Percentiles rank a stretch among this genome's conserved stretches.
These are phyloP conservation scores for Epinephelus fuscoguttatus DNA, from an alignment of 2,113 vertebrate genomes.

Conservation along the genomic window DNA sequence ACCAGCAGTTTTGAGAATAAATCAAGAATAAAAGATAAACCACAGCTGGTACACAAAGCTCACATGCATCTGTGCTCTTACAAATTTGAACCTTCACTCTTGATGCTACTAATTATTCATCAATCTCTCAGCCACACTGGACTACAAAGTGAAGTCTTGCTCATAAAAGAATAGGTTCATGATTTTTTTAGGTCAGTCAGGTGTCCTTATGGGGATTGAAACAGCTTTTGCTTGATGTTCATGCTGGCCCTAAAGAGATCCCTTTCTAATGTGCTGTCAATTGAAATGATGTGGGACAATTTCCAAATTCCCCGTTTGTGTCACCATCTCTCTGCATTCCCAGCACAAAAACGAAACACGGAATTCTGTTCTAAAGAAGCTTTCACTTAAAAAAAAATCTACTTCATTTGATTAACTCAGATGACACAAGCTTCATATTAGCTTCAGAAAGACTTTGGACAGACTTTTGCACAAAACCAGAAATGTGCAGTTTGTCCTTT, in stretches of 20 bases:
- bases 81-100: neutral
- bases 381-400: neutral
- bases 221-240: neutral
- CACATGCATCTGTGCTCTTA: neutral
- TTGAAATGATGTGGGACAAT: neutral
- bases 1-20: conserved; percentile 24
- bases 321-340: neutral
- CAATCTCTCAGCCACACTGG: neutral
- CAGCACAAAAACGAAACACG: neutral
- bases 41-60: conserved; percentile 48
- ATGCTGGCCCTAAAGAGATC: neutral
- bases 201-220: neutral
- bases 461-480: no score
- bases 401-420: no score
- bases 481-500: no score
- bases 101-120: conserved; percentile 14
- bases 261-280: neutral
- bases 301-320: neutral
- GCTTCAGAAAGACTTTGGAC: no score
- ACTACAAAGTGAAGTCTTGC: neutral
- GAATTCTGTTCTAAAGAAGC: neutral
- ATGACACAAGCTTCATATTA: no score
- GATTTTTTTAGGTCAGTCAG: no score
- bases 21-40: conserved; percentile 32
- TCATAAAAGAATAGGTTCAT: neutral